Evolutionary conservation across 2,113 vertebrate genomes (phyloP), one percentile per base, ranked within the genome.

Genomic region (Haplotaxodon microlepis): DNA sequence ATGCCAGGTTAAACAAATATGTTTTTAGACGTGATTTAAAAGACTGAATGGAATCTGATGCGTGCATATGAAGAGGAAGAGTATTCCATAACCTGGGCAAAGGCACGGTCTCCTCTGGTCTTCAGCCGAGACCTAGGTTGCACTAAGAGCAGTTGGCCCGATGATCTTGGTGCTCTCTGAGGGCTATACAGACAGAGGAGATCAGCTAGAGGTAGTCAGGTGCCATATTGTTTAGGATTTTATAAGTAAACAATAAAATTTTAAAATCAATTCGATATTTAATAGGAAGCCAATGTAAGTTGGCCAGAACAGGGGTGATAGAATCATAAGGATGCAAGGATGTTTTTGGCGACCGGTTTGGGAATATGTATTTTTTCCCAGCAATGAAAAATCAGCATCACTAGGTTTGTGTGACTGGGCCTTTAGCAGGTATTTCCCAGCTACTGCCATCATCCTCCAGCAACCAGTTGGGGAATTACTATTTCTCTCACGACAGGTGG

Each of bases 291-390:
- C 16, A 51, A 5, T 51, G 50, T n/a, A 0, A 53, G 51, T 56
- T 56, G 6, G 54, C 2, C 54, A 27, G 54, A 27, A 13, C 54
- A 56, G 7, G 54, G 53, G n/a, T 54, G 53, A 56, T 24, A 56
- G 21, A 57, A 57, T 57, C 54, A 57, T 57, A 3, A 56, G 53
- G 11, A 45, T 45, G 14, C 3, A 27, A 29, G 24, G 27, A 42
- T 21, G 36, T 3, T 42, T 24, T 42, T 6, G n/a, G n/a, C 11
- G 1, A 71, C n/a, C 4, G 1, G 0, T 21, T 5, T 21, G 36
- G 9, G 36, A 8, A 69, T 3, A 16, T 9, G 5, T 9, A 9
- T 71, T 71, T 71, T 6, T 24, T 24, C 66, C 38, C 36, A 71
- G 36, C 3, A 21, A 40, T 38, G n/a, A 71, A 66, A 71, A 71